phyloP scores from a whole-genome alignment of 2,113 vertebrate species.

The Pluvialis apricaria region DNA sequence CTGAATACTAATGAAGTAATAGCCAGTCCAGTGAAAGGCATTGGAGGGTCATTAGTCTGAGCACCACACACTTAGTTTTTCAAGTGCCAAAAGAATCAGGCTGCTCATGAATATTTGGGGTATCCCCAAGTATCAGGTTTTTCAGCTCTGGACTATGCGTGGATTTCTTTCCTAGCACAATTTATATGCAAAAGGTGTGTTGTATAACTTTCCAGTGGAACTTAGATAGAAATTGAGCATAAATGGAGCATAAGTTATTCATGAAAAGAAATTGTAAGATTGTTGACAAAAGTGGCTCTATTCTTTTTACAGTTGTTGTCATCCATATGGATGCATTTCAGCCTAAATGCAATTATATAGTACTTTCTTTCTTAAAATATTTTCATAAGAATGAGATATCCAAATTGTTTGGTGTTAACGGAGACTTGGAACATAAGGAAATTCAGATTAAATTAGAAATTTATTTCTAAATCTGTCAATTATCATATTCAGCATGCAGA shows the following conservation, averaged over 20 bases:
- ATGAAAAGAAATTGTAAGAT: slow-evolving; percentile 36
- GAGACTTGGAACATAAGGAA: background rate
- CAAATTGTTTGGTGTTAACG: background rate
- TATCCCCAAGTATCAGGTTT: background rate
- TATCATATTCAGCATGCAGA: background rate
- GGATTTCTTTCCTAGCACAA: background rate
- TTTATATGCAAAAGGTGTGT: slow-evolving; percentile 28
- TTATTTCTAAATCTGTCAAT: background rate
- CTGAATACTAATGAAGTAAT: background rate
- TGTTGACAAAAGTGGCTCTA: slow-evolving; percentile 22
- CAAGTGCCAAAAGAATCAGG: background rate
- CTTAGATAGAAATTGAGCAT: background rate
- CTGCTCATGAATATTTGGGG: background rate
- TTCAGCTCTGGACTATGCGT: background rate
- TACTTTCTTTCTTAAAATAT: background rate
- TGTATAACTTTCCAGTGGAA: background rate
- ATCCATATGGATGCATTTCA: background rate
- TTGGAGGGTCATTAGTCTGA: background rate
- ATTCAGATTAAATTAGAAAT: background rate
- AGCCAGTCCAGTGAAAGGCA: background rate
- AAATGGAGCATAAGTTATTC: slow-evolving; percentile 50
- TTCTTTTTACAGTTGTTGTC: slow-evolving; percentile 25
- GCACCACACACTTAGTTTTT: background rate
- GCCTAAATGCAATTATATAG: background rate
- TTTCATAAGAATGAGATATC: background rate